Evolutionary conservation across 2,888 invertebrate species (phyloP), one percentile per base, ranked within the genome.

Genomic region (Polyommatus icarus): DNA sequence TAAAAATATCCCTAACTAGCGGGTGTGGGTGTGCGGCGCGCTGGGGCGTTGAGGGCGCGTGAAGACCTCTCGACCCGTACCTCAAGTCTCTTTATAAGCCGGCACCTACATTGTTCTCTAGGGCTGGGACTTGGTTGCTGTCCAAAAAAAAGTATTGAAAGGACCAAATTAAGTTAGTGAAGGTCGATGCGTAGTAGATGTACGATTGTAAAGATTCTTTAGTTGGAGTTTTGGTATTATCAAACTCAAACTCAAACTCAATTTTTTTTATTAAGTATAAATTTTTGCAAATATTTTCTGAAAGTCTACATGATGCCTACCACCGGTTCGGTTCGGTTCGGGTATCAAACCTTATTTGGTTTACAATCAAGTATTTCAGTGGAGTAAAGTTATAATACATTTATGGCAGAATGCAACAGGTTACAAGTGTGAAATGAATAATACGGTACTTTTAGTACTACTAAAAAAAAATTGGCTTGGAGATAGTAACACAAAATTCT

Each of bases 1-100:
- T 81, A 78, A 81, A 81, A 82, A 80, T 77, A 80, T 81, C 81
- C 80, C 80, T 81, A 83, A 83, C 80, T 82, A 81, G 84, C 79
- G 78, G 78, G 76, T 81, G 80, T 80, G 80, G 54, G 54, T 54
- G 54, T 54, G 54, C 54, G 54, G 54, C 54, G 54, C 54, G 54
- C 54, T 18, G 54, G 79, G 78, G 80, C 78, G 79, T 79, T 79
- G 82, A 81, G 83, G 82, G 84, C 82, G 81, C 83, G 85, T 84
- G 82, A 84, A 84, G 86, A 77, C 81, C 83, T 81, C 85, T 86
- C 80, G 81, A 83, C 82, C 80, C 82, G 82, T 83, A 40, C 81
- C 84, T 84, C 82, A 86, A 87, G 86, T 85, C 86, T 85, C 85
- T 86, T 85, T 85, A 87, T 84, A 82, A 84, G 72, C 77, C 59